These are phyloP conservation scores for Aphidoletes aphidimyza DNA, from an alignment of 2,888 invertebrate species.

Conservation along the genomic window DNA sequence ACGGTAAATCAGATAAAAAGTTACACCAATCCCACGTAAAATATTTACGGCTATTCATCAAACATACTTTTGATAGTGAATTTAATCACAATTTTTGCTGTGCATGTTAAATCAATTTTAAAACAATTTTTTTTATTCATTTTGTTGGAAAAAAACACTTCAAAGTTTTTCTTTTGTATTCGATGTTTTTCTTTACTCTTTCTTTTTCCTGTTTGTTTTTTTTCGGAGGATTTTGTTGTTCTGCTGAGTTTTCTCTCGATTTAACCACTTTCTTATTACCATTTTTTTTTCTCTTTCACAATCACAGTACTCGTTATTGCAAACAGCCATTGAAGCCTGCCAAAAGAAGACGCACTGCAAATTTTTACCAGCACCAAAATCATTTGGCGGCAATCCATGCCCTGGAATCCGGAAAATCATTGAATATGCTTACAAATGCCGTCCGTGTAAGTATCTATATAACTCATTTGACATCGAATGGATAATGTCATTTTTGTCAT, in stretches of 20 bases:
- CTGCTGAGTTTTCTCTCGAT: too few relatives aligned
- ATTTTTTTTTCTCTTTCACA: conserved; percentile 56
- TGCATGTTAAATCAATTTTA: conserved; percentile 32
- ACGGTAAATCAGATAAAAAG: conserved; percentile 33
- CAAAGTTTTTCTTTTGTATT: neutral
- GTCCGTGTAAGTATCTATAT: conserved; percentile 96
- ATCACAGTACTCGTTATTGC: conserved; percentile 87
- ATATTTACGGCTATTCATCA: conserved; percentile 25
- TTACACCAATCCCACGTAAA: neutral
- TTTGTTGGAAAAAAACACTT: neutral
- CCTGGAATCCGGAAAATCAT: conserved; percentile 92
- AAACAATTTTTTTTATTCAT: neutral
- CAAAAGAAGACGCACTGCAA: conserved; percentile 93
- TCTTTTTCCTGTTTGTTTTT: neutral
- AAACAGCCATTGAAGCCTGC: conserved; percentile 94
- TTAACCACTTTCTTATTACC: conserved; percentile 58
- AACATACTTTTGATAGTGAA: conserved; percentile 26
- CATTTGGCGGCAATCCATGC: conserved; percentile 92
- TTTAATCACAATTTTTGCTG: conserved; percentile 33
- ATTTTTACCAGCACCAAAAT: conserved; percentile 86
- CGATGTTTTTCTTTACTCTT: conserved; percentile 10
- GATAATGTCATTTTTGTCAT: too few relatives aligned
- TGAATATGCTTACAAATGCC: conserved; percentile 95
- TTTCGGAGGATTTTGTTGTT: too few relatives aligned
- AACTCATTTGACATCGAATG: too few relatives aligned